Percentiles rank a stretch among this genome's conserved stretches.
Conservation (phyloP, 2,113 vertebrate species). For the Channa argus region DNA sequence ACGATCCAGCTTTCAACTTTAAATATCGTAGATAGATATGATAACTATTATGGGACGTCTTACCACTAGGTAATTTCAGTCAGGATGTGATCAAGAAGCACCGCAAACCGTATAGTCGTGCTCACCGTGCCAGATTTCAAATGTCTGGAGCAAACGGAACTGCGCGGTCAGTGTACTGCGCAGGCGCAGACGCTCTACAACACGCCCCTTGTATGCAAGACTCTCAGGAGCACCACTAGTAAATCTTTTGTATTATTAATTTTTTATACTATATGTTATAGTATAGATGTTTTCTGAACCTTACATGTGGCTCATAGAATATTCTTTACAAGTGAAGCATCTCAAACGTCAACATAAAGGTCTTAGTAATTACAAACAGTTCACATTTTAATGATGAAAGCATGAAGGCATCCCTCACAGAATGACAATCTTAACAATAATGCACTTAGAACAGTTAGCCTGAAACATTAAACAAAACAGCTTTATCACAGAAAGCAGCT, state of each 20-base stretch:
- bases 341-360: constrained; percentile 6
- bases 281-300: background rate
- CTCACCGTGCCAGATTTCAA: constrained; percentile 71
- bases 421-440: constrained; percentile 66
- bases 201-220: constrained; percentile 39
- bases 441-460: constrained; percentile 68
- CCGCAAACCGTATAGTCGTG: constrained; percentile 15
- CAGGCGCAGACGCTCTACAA: constrained; percentile 59
- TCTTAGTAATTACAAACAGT: constrained; percentile 3
- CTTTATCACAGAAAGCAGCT: constrained; percentile 64
- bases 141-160: constrained; percentile 69
- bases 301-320: too few relatives aligned
- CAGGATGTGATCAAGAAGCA: constrained; percentile 28
- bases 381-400: constrained; percentile 73
- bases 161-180: constrained; percentile 75
- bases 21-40: background rate
- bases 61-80: constrained; percentile 55
- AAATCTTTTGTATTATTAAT: background rate
- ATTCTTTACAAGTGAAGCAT: background rate
- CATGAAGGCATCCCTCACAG: constrained; percentile 68
- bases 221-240: background rate
- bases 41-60: background rate
- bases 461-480: constrained; percentile 74
- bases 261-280: too few relatives aligned
- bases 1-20: background rate